Percentiles rank a stretch among this genome's conserved stretches.
phyloP scores from a whole-genome alignment of 2,113 vertebrate genomes.

The Hippopotamus amphibius region DNA sequence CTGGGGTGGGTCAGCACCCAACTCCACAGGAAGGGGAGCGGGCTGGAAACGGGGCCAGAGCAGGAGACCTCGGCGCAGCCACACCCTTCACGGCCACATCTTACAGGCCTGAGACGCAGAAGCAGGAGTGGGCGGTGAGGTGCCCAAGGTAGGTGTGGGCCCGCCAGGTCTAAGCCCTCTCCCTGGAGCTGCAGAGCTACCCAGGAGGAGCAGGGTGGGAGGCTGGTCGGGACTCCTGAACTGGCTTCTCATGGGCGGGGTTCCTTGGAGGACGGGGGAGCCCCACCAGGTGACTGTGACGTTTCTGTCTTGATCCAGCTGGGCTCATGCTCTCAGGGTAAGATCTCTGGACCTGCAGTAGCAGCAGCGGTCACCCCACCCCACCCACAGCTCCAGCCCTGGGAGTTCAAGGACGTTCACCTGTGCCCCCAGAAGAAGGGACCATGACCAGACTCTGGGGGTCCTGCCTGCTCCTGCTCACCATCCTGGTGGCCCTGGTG shows the following conservation, averaged over 20 bases:
- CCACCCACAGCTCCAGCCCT: neutral
- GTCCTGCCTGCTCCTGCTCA: conserved; percentile 10
- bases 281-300: neutral
- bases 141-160: fast-evolving
- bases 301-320: neutral
- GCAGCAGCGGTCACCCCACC: fast-evolving
- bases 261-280: neutral
- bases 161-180: neutral
- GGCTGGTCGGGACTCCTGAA: too few relatives aligned
- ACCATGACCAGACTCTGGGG: neutral
- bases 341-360: neutral
- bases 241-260: neutral
- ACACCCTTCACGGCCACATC: neutral
- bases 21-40: too few relatives aligned
- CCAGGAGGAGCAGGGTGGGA: neutral
- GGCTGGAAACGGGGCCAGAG: neutral
- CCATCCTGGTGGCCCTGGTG: neutral
- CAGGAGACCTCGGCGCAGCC: neutral
- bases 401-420: neutral
- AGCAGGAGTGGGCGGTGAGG: neutral
- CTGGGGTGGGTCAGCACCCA: neutral
- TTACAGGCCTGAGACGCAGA: neutral
- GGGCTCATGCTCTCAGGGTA: neutral
- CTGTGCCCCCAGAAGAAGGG: neutral
- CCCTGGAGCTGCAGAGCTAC: neutral